Base-by-base conservation (phyloP, 2,888 invertebrate genomes). In the Phortica magna region DNA sequence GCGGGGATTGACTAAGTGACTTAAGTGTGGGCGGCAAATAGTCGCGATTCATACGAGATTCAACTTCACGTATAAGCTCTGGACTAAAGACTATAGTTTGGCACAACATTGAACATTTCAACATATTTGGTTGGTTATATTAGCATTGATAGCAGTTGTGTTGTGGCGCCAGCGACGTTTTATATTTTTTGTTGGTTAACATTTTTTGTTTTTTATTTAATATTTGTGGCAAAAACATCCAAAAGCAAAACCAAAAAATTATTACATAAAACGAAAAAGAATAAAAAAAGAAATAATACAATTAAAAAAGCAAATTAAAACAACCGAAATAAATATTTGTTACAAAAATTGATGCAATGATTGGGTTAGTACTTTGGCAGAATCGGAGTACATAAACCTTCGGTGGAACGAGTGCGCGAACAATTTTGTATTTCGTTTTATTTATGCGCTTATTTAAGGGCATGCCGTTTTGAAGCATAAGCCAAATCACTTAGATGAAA, bases 31-130 rank as follows among this genome's bases (percentile, higher is more conserved):
- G 95, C 74, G 96, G 96, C 87, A 96, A 93, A 91, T 96, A 95
- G 89, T 95, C 95, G 83, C 95, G 93, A 91, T 96, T 95, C 97
- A 97, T 97, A 90, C 97, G 94, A 85, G 95, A 95, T 93, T 97
- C 97, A 83, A 97, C 97, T 91, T 97, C 97, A 94, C 96, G 95
- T 84, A 96, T 95, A 92, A 97, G 93, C 92, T 97, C 96, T 82
- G 96, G 96, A 91, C 96, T 96, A 93, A 97, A 96, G 89, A 96
- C 97, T 97, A 94, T 55, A n/a, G 55, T 17, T 55, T 55, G 59
- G 41, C 41, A 42, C 59, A 10, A 4, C 55, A 31, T 57, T 61
- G 76, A 65, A 39, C 70, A 67, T 55, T 10, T 7, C 42, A 3
- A 48, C 10, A 12, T 2, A 6, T 2, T 48, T 48, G 48, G 48